Percentiles rank a stretch among this genome's conserved stretches.
phyloP scores from a whole-genome alignment of 2,797 vertebrate species.

The Girardinus metallicus region DNA sequence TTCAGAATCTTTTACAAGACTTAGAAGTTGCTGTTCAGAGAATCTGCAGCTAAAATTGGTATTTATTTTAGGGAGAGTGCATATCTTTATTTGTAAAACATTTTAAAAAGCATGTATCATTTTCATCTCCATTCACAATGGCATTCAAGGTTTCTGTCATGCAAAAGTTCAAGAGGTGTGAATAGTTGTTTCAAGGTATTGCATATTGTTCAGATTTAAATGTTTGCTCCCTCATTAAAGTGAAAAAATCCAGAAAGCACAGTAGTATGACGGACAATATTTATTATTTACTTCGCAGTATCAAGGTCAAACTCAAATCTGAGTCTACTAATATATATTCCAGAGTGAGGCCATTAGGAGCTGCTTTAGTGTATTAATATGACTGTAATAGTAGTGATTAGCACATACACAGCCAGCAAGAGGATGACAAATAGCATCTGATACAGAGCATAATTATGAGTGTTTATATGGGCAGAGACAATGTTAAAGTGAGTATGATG shows the following conservation, averaged over 20 bases:
- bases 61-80: not conserved
- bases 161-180: not conserved
- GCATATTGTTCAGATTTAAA: not conserved
- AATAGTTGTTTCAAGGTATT: not conserved
- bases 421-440: conserved; percentile 72
- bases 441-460: conserved; percentile 62
- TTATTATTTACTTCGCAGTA: not conserved
- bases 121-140: not conserved
- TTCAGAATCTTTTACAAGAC: not conserved
- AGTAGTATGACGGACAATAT: not conserved
- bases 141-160: not conserved
- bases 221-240: not conserved
- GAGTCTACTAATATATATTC: conserved; percentile 8
- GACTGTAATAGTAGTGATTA: conserved; percentile 67
- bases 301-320: conserved; percentile 5
- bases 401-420: conserved; percentile 48
- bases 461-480: conserved; percentile 61
- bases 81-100: not conserved
- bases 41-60: not conserved
- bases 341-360: conserved; percentile 40
- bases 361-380: conserved; percentile 50
- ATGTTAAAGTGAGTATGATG: conserved; percentile 67
- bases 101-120: not conserved
- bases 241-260: not conserved
- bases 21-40: not conserved